Evolutionary conservation across 2,888 invertebrate genomes (phyloP), one percentile per base, ranked within the genome.

Genomic region (Electrophaes corylata): DNA sequence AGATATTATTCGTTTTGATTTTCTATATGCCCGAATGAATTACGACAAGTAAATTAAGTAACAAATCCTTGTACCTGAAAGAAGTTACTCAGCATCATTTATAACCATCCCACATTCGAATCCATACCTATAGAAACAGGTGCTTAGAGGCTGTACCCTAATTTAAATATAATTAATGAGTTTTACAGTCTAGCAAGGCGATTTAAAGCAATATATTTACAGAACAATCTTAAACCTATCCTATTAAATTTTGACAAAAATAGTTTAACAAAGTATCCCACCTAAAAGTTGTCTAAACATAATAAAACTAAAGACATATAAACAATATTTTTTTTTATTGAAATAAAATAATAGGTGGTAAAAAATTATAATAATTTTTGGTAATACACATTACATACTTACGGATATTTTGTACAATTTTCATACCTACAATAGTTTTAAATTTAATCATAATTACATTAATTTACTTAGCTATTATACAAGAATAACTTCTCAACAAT

Each of bases 191-290:
- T 60, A 51, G 31, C 55, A 60, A 60, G 59, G 60, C 60, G 39
- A 55, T 44, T n/a, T 35, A 47, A 60, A 60, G 60, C 60, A 47
- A 44, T 43, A 33, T 56, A 60, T 60, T 56, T 60, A 60, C 60
- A 60, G 51, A 40, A 55, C 52, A 53, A 48, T 48, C 41, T 48
- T 41, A 54, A 45, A 3, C 11, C 31, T 37, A 52, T 35, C 8
- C 8, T 16, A 8, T 29, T 10, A 29, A 10, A 10, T 37, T 10
- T 37, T 3, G 6, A 16, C 2, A n/a, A 37, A 37, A 16, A 37
- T 16, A 8, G 10, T 37, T 37, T 3, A 37, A 16, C 2, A 3
- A 16, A 16, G 1, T 16, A 16, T 10, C n/a, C n/a, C n/a, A n/a
- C n/a, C 31, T n/a, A 31, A 10, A 40, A 43, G 2, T 51, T 41